Conservation (phyloP, 2,888 invertebrate genomes). For the Podotricha telesiphe region DNA sequence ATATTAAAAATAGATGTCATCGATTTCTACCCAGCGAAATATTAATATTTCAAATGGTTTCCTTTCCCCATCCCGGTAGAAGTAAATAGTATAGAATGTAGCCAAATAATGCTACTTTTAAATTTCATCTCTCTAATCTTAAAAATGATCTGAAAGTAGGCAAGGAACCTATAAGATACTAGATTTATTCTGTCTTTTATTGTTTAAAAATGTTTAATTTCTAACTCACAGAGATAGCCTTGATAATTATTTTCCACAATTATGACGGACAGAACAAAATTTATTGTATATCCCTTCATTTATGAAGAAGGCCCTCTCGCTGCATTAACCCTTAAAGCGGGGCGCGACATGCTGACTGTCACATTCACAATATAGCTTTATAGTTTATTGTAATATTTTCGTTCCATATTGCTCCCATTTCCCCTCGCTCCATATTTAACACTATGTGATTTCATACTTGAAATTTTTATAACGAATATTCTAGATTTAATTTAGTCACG, state of each 20-base stretch:
- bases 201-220: not conserved
- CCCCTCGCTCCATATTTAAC: slow-evolving; percentile 50
- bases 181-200: too few species aligned
- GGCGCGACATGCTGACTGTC: slow-evolving; percentile 79
- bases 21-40: too few species aligned
- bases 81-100: too few species aligned
- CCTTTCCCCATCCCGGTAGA: too few species aligned
- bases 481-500: slow-evolving; percentile 38
- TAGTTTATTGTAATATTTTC: slow-evolving; percentile 81
- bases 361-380: slow-evolving; percentile 78
- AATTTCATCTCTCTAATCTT: too few species aligned
- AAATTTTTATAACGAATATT: slow-evolving; percentile 33
- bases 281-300: slow-evolving; percentile 75
- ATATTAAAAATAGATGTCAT: too few species aligned
- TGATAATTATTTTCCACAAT: not conserved
- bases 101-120: too few species aligned
- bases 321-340: slow-evolving; percentile 72
- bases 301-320: slow-evolving; percentile 74
- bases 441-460: slow-evolving; percentile 41
- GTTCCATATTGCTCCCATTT: slow-evolving; percentile 69
- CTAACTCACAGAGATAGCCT: not conserved
- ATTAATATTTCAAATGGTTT: too few species aligned
- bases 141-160: too few species aligned
- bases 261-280: slow-evolving; percentile 43
- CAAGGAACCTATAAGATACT: too few species aligned